phyloP scores from a whole-genome alignment of 2,113 vertebrate species.

The Daphoenositta chrysoptera region DNA sequence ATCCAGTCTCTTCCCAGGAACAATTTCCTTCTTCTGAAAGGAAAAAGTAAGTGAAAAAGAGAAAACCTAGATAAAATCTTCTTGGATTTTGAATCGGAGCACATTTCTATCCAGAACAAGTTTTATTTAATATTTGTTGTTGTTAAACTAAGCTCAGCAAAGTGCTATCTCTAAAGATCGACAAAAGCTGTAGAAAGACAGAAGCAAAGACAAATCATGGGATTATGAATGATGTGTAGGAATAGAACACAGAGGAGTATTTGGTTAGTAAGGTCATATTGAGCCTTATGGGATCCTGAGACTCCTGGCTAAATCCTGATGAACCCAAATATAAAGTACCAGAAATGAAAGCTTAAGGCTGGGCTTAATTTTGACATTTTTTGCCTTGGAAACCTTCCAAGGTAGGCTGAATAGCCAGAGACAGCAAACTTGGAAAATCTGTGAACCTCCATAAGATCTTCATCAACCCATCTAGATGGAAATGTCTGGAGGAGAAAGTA shows the following conservation, averaged over 20 bases:
- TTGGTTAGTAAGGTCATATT: background rate
- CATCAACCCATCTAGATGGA: background rate
- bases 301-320: conserved; percentile 23
- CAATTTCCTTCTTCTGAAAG: background rate
- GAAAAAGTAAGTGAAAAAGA: background rate
- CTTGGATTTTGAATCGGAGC: background rate
- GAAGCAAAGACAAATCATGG: background rate
- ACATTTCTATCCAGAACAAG: background rate
- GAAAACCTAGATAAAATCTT: background rate
- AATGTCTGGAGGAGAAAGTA: background rate
- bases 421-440: background rate
- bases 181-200: background rate
- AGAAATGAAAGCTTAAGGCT: conserved; percentile 47
- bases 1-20: background rate
- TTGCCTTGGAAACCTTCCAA: background rate
- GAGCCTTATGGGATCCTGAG: background rate
- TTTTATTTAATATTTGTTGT: background rate
- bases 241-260: background rate
- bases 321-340: conserved; percentile 9
- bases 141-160: background rate
- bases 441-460: background rate
- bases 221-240: background rate
- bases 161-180: background rate
- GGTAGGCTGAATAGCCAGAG: background rate
- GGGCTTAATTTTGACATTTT: conserved; percentile 4